Base-by-base conservation (phyloP, 2,888 invertebrate genomes). In the Tenthredo mesomela region DNA sequence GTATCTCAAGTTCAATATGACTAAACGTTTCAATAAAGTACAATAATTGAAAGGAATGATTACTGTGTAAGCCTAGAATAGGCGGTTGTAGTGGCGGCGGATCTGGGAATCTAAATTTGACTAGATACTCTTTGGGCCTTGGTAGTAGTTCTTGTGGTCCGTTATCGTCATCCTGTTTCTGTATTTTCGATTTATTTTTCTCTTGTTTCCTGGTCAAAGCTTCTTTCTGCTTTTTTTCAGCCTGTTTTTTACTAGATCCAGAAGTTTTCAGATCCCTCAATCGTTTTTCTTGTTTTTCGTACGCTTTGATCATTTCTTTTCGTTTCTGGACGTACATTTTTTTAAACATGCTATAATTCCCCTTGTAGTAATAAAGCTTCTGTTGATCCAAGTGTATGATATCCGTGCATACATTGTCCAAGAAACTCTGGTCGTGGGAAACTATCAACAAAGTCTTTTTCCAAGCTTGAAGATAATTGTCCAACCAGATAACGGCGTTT, bases 401-500 rank as follows among this genome's bases (percentile, higher is more conserved):
- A 94, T 99, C 99, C 85, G 99, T 99, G 93, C 99, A 99, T 4
- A 99, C 99, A 92, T 99, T 99, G 93, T 99, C 99, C 90, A 99
- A 96, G 95, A 99, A 99, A 88, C 98, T 98, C 94, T 99, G 99
- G 95, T 99, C 99, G 96, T 99, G 99, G 90, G 99, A 99, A 15
- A 99, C 99, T 85, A 99, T 97, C 47, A 99, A 94, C 3, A 99
- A 94, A 0, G 99, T 99, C 93, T 99, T 99, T 94, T 99, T 99
- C 99, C 99, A 99, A 2, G 96, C 96, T 95, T 99, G 99, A 33
- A 99, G 95, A 93, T 99, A 99, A 93, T 99, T 99, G 93, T 99
- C 99, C 85, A 99, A 95, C 99, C 99, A 99, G 95, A 99, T 99
- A 80, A 99, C 99, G 88, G 99, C 99, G 92, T 99, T 99, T 85